Conservation (phyloP, 2,113 vertebrate genomes). For the Craseonycteris thonglongyai region DNA sequence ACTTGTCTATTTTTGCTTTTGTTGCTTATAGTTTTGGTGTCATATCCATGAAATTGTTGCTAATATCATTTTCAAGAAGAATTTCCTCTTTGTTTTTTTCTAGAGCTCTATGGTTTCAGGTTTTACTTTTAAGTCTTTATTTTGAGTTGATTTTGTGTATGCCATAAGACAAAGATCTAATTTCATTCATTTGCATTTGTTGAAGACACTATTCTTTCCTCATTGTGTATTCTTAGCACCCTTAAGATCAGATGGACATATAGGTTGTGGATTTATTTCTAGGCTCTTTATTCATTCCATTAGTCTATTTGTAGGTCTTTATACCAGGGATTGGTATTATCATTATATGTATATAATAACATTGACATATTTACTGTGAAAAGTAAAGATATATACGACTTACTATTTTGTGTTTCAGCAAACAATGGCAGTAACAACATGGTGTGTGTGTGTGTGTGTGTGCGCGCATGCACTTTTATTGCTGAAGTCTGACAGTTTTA, state of each 20-base stretch:
- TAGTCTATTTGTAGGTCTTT: not conserved
- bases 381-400: not conserved
- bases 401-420: not conserved
- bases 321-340: not conserved
- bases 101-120: not conserved
- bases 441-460: not conserved
- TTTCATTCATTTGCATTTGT: not conserved
- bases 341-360: not conserved
- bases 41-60: not conserved
- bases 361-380: not conserved
- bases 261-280: not conserved
- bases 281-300: not conserved
- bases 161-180: not conserved
- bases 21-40: not conserved
- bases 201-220: not conserved
- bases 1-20: not conserved
- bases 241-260: not conserved
- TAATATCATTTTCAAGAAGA: not conserved
- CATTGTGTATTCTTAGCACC: not conserved
- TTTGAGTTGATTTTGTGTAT: not conserved
- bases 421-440: not conserved
- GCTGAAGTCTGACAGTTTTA: not conserved
- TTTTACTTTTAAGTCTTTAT: not conserved
- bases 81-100: not conserved
- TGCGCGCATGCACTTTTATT: not conserved